phyloP scores from a whole-genome alignment of 2,888 invertebrate species.

The Nomada hirtipes region DNA sequence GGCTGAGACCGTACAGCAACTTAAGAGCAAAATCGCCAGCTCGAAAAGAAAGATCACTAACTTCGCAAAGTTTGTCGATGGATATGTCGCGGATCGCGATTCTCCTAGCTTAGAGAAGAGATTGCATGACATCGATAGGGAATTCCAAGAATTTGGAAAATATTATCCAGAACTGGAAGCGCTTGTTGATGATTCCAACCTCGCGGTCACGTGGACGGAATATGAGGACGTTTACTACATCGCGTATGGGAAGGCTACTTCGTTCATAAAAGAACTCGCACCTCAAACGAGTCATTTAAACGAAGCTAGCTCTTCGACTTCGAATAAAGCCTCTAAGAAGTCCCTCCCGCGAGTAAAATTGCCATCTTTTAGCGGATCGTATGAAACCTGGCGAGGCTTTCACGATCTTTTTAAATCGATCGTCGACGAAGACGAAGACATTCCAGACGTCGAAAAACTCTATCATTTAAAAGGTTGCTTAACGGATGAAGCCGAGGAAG shows the following conservation, averaged over 20 bases:
- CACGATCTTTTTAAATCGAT: too few species aligned
- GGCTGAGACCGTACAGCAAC: background rate
- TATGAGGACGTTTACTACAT: slow-evolving; percentile 4
- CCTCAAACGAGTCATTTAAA: too few species aligned
- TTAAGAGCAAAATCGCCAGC: slow-evolving; percentile 1
- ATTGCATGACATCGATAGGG: background rate
- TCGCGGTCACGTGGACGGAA: background rate
- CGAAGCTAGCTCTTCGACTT: background rate
- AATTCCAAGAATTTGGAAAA: slow-evolving; percentile 4
- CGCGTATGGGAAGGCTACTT: background rate
- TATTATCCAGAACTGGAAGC: background rate
- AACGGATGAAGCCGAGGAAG: too few species aligned
- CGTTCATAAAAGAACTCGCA: background rate
- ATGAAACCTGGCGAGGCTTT: too few species aligned
- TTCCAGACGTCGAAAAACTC: too few species aligned
- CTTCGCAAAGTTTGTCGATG: background rate
- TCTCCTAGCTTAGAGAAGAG: slow-evolving; percentile 1
- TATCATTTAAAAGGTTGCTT: too few species aligned
- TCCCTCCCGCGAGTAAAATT: background rate
- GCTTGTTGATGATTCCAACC: background rate
- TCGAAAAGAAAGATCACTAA: slow-evolving; percentile 3
- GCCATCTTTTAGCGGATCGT: too few species aligned
- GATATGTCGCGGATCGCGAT: slow-evolving; percentile 1
- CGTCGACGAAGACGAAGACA: too few species aligned
- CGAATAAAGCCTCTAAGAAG: background rate